A percentile compares a stretch with the other conserved stretches of the same genome.
phyloP scores from a whole-genome alignment of 2,888 invertebrate genomes.

The Polydrusus pterygomalis region DNA sequence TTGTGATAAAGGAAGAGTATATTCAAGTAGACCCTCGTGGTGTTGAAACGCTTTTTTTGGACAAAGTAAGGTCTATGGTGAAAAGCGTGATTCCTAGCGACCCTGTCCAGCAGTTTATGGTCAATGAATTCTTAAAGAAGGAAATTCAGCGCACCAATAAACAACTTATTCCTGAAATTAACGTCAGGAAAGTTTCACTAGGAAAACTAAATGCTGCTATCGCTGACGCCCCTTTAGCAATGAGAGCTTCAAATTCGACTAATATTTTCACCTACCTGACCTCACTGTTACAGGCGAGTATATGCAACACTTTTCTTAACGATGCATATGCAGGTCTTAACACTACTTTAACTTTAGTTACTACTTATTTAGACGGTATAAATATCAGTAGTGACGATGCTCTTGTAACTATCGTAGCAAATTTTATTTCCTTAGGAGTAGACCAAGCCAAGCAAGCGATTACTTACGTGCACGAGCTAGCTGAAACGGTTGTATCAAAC shows the following conservation, averaged over 20 bases:
- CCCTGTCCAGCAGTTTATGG: neutral
- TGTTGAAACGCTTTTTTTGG: neutral
- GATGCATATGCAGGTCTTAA: neutral
- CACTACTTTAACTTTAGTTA: neutral
- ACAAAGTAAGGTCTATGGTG: neutral
- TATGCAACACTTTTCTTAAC: conserved; percentile 3
- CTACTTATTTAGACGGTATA: neutral
- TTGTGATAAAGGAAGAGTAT: conserved; percentile 7
- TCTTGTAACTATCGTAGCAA: neutral
- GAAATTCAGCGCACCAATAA: neutral
- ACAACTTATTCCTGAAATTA: neutral
- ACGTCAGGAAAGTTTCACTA: neutral
- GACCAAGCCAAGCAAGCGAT: conserved; percentile 1
- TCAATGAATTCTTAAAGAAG: neutral
- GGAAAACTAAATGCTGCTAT: neutral
- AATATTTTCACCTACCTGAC: neutral
- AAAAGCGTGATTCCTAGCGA: conserved; percentile 10
- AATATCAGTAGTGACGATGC: neutral
- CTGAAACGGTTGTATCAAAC: neutral
- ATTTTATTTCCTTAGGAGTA: neutral
- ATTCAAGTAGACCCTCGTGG: conserved; percentile 12
- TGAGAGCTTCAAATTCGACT: neutral
- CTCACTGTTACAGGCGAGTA: neutral
- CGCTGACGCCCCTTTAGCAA: neutral
- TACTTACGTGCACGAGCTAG: neutral